These are phyloP conservation scores for Baccha elongata DNA, from an alignment of 2,888 invertebrate species.

Conservation along the genomic window DNA sequence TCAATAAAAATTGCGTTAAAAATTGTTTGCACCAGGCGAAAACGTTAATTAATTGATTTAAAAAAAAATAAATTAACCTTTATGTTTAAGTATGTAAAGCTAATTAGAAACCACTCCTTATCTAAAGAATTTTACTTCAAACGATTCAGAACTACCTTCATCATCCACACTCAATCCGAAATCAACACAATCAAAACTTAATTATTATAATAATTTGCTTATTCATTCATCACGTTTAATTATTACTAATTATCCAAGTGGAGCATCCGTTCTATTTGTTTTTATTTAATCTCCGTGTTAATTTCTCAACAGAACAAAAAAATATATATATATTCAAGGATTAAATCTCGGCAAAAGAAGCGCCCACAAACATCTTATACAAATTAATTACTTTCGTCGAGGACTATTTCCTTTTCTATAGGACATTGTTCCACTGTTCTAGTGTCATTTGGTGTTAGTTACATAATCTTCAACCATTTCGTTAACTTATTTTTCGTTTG, in stretches of 20 bases:
- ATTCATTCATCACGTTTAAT: conserved; percentile 12
- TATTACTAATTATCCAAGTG: conserved; percentile 39
- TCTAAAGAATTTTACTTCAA: too few species aligned
- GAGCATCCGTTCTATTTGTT: background rate
- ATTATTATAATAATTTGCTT: background rate
- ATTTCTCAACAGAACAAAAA: conserved; percentile 31
- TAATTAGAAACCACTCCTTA: too few species aligned
- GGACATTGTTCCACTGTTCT: conserved; percentile 31
- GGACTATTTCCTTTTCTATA: conserved; percentile 12
- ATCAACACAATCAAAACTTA: background rate
- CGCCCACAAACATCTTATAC: conserved; percentile 4
- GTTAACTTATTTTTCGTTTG: background rate
- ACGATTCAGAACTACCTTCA: too few species aligned
- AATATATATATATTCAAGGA: conserved; percentile 9
- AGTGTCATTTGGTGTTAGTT: conserved; percentile 56
- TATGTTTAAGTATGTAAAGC: too few species aligned
- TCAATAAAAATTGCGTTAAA: too few species aligned
- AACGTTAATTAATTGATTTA: too few species aligned
- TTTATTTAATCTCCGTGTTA: conserved; percentile 30
- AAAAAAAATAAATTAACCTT: too few species aligned
- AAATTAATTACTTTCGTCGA: conserved; percentile 61
- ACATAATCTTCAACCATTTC: conserved; percentile 40
- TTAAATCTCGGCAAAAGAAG: conserved; percentile 33
- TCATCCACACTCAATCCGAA: background rate
- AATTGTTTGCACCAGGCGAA: too few species aligned